A percentile compares a stretch with the other conserved stretches of the same genome.
phyloP scores from a whole-genome alignment of 2,888 invertebrate genomes.

The Lacanobia wlatinum region DNA sequence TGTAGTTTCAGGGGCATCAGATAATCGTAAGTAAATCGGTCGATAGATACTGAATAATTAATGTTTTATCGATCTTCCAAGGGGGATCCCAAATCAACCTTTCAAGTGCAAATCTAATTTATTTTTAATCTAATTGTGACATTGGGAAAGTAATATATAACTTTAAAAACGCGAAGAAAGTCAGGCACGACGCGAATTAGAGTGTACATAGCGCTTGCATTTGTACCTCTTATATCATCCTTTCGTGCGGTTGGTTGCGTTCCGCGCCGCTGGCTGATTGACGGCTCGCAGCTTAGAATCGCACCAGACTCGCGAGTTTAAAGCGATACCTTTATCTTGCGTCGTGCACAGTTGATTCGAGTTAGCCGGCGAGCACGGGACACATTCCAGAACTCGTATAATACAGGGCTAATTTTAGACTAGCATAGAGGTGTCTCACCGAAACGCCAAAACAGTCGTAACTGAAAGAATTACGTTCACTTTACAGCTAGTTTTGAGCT shows the following conservation, averaged over 20 bases:
- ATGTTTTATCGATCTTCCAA: constrained; percentile 27
- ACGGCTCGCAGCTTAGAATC: constrained; percentile 43
- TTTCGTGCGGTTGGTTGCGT: constrained; percentile 55
- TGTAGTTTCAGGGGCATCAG: constrained; percentile 29
- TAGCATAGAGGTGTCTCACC: constrained; percentile 54
- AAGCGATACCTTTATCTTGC: constrained; percentile 46
- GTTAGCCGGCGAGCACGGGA: constrained; percentile 56
- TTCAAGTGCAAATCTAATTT: constrained; percentile 16
- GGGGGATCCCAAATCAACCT: neutral
- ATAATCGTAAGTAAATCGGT: constrained; percentile 36
- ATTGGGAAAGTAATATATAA: constrained; percentile 23
- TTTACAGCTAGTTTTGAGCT: constrained; percentile 29
- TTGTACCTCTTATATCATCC: constrained; percentile 60
- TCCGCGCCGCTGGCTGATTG: constrained; percentile 60
- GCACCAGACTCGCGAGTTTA: constrained; percentile 45
- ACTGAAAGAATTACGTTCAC: constrained; percentile 51
- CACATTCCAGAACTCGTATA: constrained; percentile 68
- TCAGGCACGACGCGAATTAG: constrained; percentile 27
- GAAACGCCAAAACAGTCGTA: constrained; percentile 50
- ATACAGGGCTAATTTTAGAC: constrained; percentile 66
- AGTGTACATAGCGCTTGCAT: constrained; percentile 39
- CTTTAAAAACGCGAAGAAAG: constrained; percentile 35
- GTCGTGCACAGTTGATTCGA: constrained; percentile 55
- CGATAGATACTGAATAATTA: constrained; percentile 29
- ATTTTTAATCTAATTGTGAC: neutral